Base-by-base conservation (phyloP, 2,113 vertebrate genomes). In the Pelobates fuscus region DNA sequence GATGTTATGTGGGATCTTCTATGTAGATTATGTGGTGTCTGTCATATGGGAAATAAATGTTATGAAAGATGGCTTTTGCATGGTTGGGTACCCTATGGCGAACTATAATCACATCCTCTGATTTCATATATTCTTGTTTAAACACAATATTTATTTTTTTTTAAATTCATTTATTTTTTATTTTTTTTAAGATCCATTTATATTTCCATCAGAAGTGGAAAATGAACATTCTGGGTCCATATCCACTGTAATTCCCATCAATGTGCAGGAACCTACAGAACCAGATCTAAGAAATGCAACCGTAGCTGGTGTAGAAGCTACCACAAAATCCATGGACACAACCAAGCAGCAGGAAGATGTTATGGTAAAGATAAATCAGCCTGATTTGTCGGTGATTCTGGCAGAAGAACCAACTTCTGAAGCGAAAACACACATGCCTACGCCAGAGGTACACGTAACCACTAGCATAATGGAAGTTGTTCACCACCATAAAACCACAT, bases 321-420 rank as follows among this genome's bases (percentile, higher is more conserved):
- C 52, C 0, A 14, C 26, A 18, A 67, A 1, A 60, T 71, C 26
- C 30, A 2, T 69, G 8, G 75, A 72, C 68, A 78, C 82, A 66
- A 78, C 82, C 52, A 70, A 62, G 2, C 49, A 80, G 6, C 41
- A 80, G 5, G 73, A 81, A 64, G 32, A 77, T 66, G 26, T 76
- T 60, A 78, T 79, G 55, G 83, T 79, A 0, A 43, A 77, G 49
- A 18, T 14, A 1, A 0, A 67, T 20, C 10, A 79, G 25, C 17
- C 81, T 64, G 72, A 71, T 37, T 76, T 55, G 1, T 55, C 62
- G 2, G 70, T 37, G 81, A 77, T 25, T 26, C 26, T 68, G 59
- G 59, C 70, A 46, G 57, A 23, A 2, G 32, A 78, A 0, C 37
- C 6, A 69, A 69, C 81, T 55, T 83, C 82, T 0, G 80, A 66